Evolutionary conservation across 2,113 vertebrate species (phyloP).

Genomic region (Carassius carassius): DNA sequence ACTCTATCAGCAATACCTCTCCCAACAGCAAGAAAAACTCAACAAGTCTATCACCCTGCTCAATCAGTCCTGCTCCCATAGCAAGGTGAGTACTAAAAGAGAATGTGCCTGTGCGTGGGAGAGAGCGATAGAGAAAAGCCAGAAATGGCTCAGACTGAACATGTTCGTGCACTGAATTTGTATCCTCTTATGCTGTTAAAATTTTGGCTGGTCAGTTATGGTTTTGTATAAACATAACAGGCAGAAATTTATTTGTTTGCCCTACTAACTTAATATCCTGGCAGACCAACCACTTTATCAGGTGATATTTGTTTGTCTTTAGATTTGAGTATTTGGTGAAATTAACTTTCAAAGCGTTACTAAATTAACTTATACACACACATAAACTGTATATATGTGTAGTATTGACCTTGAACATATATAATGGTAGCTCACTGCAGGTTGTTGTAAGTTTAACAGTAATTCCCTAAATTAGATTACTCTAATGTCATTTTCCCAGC

Average conservation of each 20-base stretch:
- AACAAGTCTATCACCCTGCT: conserved; percentile 84
- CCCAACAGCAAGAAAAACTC: conserved; percentile 90
- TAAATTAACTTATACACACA: background rate
- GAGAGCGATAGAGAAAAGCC: conserved; percentile 9
- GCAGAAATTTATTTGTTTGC: background rate
- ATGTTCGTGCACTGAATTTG: conserved; percentile 18
- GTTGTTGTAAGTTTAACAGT: background rate
- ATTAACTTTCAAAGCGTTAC: background rate
- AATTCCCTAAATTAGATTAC: conserved; percentile 4
- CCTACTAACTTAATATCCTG: background rate
- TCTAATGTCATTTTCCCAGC: background rate
- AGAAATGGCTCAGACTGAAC: conserved; percentile 10
- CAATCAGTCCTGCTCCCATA: conserved; percentile 72
- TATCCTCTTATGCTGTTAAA: background rate
- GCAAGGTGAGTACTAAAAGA: conserved; percentile 76
- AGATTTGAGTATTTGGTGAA: background rate
- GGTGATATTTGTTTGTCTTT: background rate
- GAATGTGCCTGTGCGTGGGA: background rate
- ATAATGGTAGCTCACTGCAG: background rate
- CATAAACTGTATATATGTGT: background rate
- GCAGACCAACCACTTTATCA: background rate
- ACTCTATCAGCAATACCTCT: conserved; percentile 95
- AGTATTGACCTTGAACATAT: conserved; percentile 10
- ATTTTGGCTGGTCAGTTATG: background rate
- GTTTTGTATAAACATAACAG: background rate